These are phyloP conservation scores for Caenorhabditis afra DNA, from an alignment of 2,888 invertebrate genomes.

Conservation along the genomic window DNA sequence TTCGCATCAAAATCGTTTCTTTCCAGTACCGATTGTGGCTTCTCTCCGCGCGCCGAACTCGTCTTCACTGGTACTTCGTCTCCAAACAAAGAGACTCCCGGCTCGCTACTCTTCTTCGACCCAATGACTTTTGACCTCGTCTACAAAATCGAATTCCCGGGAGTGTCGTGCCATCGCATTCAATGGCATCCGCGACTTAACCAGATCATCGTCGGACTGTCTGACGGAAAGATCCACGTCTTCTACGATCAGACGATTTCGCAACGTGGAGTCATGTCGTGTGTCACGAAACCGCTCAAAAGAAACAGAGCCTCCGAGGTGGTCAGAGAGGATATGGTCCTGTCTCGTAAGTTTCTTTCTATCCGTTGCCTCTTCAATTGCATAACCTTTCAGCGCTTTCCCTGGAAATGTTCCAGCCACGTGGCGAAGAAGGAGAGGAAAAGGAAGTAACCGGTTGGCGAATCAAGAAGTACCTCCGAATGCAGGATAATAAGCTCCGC, in stretches of 20 bases:
- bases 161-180: constrained; percentile 89
- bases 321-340: constrained; percentile 92
- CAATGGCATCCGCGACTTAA: constrained; percentile 98
- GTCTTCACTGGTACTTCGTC: constrained; percentile 91
- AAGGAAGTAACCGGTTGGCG: constrained; percentile 79
- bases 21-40: constrained; percentile 85
- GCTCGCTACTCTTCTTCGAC: constrained; percentile 88
- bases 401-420: constrained; percentile 92
- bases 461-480: constrained; percentile 75
- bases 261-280: constrained; percentile 90
- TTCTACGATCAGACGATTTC: constrained; percentile 92
- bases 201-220: constrained; percentile 93
- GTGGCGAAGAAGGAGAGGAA: constrained; percentile 82
- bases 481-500: constrained; percentile 80
- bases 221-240: constrained; percentile 86
- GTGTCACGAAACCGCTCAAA: constrained; percentile 84
- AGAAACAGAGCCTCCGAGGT: constrained; percentile 85
- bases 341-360: constrained; percentile 85
- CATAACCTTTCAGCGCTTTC: constrained; percentile 85
- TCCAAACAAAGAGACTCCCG: constrained; percentile 83
- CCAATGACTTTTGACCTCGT: constrained; percentile 87
- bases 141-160: constrained; percentile 87
- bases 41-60: constrained; percentile 93
- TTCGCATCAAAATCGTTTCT: neutral
- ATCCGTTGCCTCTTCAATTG: neutral